These are phyloP conservation scores for Spondyliosoma cantharus DNA, from an alignment of 2,797 vertebrate genomes.

Conservation along the genomic window DNA sequence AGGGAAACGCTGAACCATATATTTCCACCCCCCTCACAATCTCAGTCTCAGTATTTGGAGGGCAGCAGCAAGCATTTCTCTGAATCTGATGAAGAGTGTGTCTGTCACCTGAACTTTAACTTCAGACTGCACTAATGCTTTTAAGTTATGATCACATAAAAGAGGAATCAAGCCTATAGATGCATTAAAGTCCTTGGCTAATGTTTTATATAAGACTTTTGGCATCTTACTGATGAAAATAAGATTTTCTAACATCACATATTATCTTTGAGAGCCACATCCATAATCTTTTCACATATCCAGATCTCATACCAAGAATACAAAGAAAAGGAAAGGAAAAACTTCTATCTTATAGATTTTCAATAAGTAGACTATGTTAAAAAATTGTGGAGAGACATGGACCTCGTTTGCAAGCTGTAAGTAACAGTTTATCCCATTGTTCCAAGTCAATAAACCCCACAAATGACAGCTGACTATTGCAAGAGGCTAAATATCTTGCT, in stretches of 20 bases:
- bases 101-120: slow-evolving; percentile 32
- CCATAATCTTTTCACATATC: not conserved
- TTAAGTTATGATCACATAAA: slow-evolving; percentile 15
- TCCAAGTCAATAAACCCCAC: slow-evolving; percentile 17
- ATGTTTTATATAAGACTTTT: not conserved
- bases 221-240: not conserved
- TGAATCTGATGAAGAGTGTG: slow-evolving; percentile 51
- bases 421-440: not conserved
- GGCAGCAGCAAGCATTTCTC: slow-evolving; percentile 58
- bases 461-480: not conserved
- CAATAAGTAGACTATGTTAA: not conserved
- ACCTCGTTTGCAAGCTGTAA: not conserved
- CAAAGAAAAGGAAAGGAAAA: not conserved
- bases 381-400: not conserved
- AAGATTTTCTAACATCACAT: not conserved
- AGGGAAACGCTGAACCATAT: slow-evolving; percentile 76
- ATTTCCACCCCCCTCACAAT: slow-evolving; percentile 49
- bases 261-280: not conserved
- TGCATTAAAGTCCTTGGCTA: not conserved
- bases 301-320: not conserved
- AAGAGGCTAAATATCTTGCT: not conserved
- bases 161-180: slow-evolving; percentile 3
- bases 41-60: slow-evolving; percentile 45
- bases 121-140: slow-evolving; percentile 38
- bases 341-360: not conserved